Evolutionary conservation across 2,888 invertebrate genomes (phyloP).

Genomic region (Spodoptera picta): DNA sequence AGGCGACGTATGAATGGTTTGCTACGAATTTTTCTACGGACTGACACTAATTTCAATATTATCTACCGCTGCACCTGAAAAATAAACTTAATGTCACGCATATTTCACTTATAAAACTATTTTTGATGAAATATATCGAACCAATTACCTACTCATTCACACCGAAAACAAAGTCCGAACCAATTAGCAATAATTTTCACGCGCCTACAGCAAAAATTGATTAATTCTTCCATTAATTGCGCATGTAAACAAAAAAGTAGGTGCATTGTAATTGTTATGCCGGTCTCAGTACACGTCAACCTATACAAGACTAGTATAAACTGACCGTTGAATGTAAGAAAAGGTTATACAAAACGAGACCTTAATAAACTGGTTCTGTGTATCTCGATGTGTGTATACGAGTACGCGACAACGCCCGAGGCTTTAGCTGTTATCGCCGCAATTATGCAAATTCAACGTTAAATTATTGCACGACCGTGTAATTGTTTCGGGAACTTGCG

Average conservation of each 20-base stretch:
- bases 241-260: constrained; percentile 56
- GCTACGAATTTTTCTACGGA: too few species aligned
- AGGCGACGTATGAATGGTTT: too few species aligned
- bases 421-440: constrained; percentile 74
- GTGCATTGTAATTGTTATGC: constrained; percentile 70
- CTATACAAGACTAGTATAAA: too few species aligned
- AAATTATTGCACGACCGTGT: constrained; percentile 71
- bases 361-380: too few species aligned
- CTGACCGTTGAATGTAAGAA: too few species aligned
- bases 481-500: constrained; percentile 63
- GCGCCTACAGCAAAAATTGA: constrained; percentile 42
- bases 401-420: constrained; percentile 64
- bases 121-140: not conserved
- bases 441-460: constrained; percentile 83
- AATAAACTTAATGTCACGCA: too few species aligned
- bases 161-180: constrained; percentile 4
- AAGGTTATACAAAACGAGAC: too few species aligned
- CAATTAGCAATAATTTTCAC: constrained; percentile 15
- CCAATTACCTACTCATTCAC: constrained; percentile 30
- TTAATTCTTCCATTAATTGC: constrained; percentile 58
- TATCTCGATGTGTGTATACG: constrained; percentile 10
- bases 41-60: too few species aligned
- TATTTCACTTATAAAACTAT: too few species aligned
- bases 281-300: constrained; percentile 14
- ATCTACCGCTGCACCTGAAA: too few species aligned